Conservation (phyloP, 1,140 invertebrate genomes). For the Sminthurides bifidus region DNA sequence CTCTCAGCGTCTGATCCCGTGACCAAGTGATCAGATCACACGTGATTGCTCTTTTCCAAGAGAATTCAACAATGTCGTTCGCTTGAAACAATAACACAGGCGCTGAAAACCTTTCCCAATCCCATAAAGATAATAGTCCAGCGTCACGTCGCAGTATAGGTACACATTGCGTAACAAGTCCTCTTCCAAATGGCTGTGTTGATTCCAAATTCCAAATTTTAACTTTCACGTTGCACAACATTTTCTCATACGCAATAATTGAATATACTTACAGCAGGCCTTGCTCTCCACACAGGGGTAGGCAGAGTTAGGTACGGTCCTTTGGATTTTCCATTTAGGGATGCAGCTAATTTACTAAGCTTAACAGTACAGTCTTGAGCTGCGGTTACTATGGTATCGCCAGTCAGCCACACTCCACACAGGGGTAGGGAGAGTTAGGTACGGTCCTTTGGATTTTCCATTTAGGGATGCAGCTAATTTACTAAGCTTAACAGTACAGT, state of each 20-base stretch:
- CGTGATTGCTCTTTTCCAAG: conserved; percentile 60
- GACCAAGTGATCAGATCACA: conserved; percentile 87
- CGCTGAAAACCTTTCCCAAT: conserved; percentile 49
- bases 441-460: conserved; percentile 24
- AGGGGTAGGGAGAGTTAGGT: conserved; percentile 69
- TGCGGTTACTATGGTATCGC: conserved; percentile 27
- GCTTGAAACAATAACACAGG: conserved; percentile 82
- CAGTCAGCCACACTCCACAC: conserved; percentile 66
- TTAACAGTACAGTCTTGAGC: conserved; percentile 84
- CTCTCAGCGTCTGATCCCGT: conserved; percentile 77
- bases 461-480: conserved; percentile 12
- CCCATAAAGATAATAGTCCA: conserved; percentile 63
- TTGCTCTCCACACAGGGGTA: conserved; percentile 87
- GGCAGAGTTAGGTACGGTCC: conserved; percentile 56
- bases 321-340: conserved; percentile 16
- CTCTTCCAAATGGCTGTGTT: conserved; percentile 75
- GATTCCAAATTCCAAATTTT: too few relatives aligned
- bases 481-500: conserved; percentile 78
- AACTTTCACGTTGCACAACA: too few relatives aligned
- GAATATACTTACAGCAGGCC: too few relatives aligned
- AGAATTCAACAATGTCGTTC: conserved; percentile 88
- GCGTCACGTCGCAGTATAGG: conserved; percentile 68
- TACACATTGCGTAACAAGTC: conserved; percentile 76
- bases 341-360: conserved; percentile 41
- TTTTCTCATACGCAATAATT: too few relatives aligned